Base-by-base conservation (phyloP, 2,113 vertebrate species). In the Clarias gariepinus region DNA sequence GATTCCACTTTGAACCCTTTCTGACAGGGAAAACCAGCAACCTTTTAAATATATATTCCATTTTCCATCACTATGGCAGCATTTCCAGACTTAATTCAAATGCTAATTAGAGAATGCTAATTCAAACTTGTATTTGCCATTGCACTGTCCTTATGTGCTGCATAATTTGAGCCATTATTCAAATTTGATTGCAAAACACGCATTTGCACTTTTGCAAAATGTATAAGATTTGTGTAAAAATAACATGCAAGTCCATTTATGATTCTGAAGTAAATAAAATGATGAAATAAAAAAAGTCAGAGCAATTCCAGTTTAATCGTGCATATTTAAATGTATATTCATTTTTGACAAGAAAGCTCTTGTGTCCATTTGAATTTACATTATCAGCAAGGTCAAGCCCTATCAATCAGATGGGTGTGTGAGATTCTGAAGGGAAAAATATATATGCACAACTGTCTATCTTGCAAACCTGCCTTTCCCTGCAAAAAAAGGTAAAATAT, bases 121-220 rank as follows among this genome's bases (percentile, higher is more conserved):
- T 78, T 78, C 15, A 55, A 77, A 55, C 47, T 23, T 76, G 74
- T 30, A 55, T 77, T 28, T 77, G 74, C 74, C 53, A 52, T n/a
- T 55, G 23, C 47, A 53, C 11, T 1, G 12, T 55, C 47, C 52
- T 28, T 77, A 77, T 55, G 52, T 25, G 25, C 25, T 28, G 13
- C 52, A 55, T 77, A 55, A 55, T 77, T 28, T 78, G 8, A 55
- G 2, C n/a, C 52, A 78, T 30, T 78, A 78, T 78, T 55, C 52
- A 78, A 55, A 78, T 28, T 55, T 52, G 57, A 18, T 16, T 78
- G n/a, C 28, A 55, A 78, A 57, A 78, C 52, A 52, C 13, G 10
- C 47, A 78, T 78, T 78, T 78, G 52, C 74, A 78, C 30, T 78
- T 78, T 78, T 78, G 74, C 55, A 33, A 18, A 58, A 58, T 79